Conservation (phyloP, 2,113 vertebrate species). For the Pygoscelis antarcticus region DNA sequence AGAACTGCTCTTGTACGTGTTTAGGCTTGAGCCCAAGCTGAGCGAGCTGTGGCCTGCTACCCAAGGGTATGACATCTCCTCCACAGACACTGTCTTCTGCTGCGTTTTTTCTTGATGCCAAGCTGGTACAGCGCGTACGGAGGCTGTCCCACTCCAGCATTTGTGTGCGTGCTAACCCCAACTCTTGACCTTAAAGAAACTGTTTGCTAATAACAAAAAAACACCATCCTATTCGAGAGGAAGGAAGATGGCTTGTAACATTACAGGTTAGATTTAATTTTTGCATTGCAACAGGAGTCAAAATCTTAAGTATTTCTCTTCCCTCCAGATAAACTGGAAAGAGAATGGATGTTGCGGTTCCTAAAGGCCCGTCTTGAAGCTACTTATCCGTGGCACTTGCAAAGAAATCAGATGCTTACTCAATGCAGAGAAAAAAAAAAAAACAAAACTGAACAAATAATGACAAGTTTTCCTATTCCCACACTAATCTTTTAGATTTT, state of each 20-base stretch:
- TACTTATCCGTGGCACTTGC: not conserved
- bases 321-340: not conserved
- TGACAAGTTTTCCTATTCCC: conserved; percentile 14
- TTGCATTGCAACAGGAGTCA: not conserved
- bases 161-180: not conserved
- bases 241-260: not conserved
- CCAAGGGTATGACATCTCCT: not conserved
- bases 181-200: not conserved
- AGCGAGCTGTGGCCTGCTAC: not conserved
- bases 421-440: not conserved
- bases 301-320: not conserved
- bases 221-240: not conserved
- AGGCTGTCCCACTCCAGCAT: not conserved
- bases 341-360: not conserved
- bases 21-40: not conserved
- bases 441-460: not conserved
- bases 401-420: not conserved
- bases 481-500: not conserved
- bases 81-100: not conserved
- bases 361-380: not conserved
- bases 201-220: not conserved
- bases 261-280: not conserved
- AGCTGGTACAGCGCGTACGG: not conserved
- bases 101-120: not conserved
- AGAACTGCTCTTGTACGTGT: not conserved